Evolutionary conservation across 1,140 invertebrate genomes (phyloP), one percentile per base, ranked within the genome.

Genomic region (Venustaconcha ellipsiformis): DNA sequence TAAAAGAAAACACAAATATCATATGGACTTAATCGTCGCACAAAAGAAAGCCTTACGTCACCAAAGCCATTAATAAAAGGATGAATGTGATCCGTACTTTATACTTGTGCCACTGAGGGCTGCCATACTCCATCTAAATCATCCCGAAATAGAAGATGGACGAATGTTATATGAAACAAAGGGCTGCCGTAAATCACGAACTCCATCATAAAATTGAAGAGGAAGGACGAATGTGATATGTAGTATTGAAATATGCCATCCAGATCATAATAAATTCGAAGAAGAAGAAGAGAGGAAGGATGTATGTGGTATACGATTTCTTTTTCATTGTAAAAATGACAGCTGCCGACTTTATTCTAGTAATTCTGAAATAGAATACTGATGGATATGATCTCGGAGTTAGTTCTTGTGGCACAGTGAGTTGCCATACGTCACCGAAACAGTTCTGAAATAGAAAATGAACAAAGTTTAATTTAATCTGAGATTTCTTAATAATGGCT

Each of bases 181-280:
- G 80, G 80, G 70, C 80, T 83, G 23, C 74, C 71, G 64, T 80
- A 78, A 18, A 76, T 79, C 56, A 83, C 78, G 79, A 79, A 83
- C 55, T 76, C 74, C 67, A 76, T 76, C 78, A 72, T 65, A 6
- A 72, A 71, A 67, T 37, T 67, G 13, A 48, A 67, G 13, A 8
- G 6, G 37, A 67, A 48, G 11, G 6, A 11, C 11, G 37, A 48
- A 78, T 66, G 12, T 70, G 37, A 14, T 71, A 66, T 67, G 69
- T 80, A 15, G 80, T 78, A 68, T 78, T 83, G 23, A 74, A 66
- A 59, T 80, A 78, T n/a, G 76, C 78, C 56, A 83, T 76, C 81
- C 79, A 83, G 56, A 76, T 72, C 70, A 76, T 78, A 69, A 72
- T 58, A 14, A 72, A 71, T 57, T 58, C 4, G 8, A 48, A 74